A percentile compares a stretch with the other conserved stretches of the same genome.
Conservation (phyloP, 1,140 invertebrate species). For the Lepeophtheirus salmonis region DNA sequence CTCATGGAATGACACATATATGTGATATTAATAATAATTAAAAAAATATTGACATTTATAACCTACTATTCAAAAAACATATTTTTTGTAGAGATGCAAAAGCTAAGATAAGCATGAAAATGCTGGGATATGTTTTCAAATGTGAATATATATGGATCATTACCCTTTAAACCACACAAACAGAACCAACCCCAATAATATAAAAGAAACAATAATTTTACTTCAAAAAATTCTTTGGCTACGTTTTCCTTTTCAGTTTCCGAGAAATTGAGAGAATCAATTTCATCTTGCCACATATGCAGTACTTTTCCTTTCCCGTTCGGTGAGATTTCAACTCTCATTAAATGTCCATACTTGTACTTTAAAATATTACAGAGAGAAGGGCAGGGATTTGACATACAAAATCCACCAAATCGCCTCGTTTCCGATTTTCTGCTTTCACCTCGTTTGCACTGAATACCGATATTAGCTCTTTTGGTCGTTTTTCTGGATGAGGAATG, state of each 20-base stretch:
- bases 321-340: conserved; percentile 72
- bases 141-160: too few relatives aligned
- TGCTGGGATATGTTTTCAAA: too few relatives aligned
- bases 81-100: too few relatives aligned
- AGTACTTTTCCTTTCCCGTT: conserved; percentile 87
- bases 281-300: conserved; percentile 79
- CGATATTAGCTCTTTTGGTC: conserved; percentile 37
- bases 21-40: too few relatives aligned
- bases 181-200: too few relatives aligned
- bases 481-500: conserved; percentile 20
- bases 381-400: conserved; percentile 19
- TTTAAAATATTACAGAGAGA: conserved; percentile 22
- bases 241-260: conserved; percentile 54
- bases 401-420: conserved; percentile 20
- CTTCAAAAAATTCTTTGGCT: conserved; percentile 69
- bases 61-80: too few relatives aligned
- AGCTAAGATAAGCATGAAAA: too few relatives aligned
- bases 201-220: too few relatives aligned
- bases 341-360: conserved; percentile 46
- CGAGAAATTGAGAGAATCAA: conserved; percentile 52
- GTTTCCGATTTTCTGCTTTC: conserved; percentile 25
- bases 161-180: too few relatives aligned
- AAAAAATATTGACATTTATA: too few relatives aligned
- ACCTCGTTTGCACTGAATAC: conserved; percentile 38
- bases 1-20: too few relatives aligned